Evolutionary conservation across 2,113 vertebrate species (phyloP).

Genomic region (Istiophorus platypterus): DNA sequence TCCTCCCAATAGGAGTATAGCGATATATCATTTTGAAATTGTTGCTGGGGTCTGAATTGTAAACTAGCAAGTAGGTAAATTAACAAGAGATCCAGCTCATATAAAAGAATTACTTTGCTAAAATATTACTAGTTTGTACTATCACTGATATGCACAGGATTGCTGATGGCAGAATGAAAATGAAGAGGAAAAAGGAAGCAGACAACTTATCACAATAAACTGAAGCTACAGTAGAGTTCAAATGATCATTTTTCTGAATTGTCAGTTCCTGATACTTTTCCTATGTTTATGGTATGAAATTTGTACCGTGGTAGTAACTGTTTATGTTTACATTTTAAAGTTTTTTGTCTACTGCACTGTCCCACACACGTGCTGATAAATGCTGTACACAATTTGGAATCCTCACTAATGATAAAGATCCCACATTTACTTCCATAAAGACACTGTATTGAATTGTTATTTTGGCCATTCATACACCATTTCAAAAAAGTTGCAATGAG

Average conservation of each 20-base stretch:
- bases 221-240: neutral
- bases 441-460: neutral
- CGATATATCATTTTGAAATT: neutral
- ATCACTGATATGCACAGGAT: too few relatives aligned
- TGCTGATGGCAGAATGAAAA: neutral
- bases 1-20: too few relatives aligned
- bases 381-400: conserved; percentile 21
- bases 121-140: neutral
- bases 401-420: neutral
- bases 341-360: neutral
- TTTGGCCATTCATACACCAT: neutral
- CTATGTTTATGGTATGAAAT: neutral
- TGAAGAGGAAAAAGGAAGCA: conserved; percentile 22
- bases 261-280: neutral
- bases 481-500: neutral
- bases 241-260: neutral
- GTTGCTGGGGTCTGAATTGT: conserved; percentile 2
- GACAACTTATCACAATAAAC: neutral
- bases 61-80: neutral
- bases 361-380: neutral
- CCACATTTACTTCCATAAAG: neutral
- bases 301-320: neutral
- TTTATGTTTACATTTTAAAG: neutral
- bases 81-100: neutral
- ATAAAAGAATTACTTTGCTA: neutral